Base-by-base conservation (phyloP, 2,113 vertebrate genomes). In the Suncus etruscus region DNA sequence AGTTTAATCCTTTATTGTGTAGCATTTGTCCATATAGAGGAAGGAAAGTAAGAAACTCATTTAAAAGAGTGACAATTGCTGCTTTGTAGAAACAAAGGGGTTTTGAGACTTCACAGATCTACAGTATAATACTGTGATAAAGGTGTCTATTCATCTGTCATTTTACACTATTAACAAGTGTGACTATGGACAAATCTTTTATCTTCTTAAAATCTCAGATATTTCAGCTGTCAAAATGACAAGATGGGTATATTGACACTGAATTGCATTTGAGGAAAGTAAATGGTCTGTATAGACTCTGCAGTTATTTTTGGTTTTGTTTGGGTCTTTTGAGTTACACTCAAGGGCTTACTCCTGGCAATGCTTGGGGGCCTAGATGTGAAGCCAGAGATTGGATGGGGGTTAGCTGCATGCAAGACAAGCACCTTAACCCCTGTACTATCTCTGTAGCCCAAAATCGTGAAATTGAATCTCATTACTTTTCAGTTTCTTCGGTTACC, bases 1-100 rank as follows among this genome's bases (percentile, higher is more conserved):
- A 69, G 75, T 80, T 75, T 93, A 83, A 88, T 80, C 51, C 45
- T 93, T 66, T 84, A 82, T 90, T 83, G 68, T 69, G 69, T 84
- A 86, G 29, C 65, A 90, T 48, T 93, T 94, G 69, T 80, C 90
- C 54, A 20, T 72, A 8, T 68, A 87, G 18, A 83, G 50, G 48
- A 66, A 74, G 73, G 48, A 92, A 81, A 90, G 90, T 91, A 90
- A 89, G 83, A 39, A 84, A 51, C 54, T 88, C 31, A 82, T 63
- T 92, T 83, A 58, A 81, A 68, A 90, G 69, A 45, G 11, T 90
- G 32, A 77, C 31, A 29, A 2, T 76, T 78, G 29, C 83, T 80
- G 86, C 69, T 81, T 20, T 68, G 29, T 27, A 83, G 54, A 31
- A 83, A 81, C 63, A 75, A 94, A 66, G 11, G 51, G 87, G 22